Percentiles rank a stretch among this genome's conserved stretches.
phyloP scores from a whole-genome alignment of 2,113 vertebrate species.

The Oncorhynchus nerka region DNA sequence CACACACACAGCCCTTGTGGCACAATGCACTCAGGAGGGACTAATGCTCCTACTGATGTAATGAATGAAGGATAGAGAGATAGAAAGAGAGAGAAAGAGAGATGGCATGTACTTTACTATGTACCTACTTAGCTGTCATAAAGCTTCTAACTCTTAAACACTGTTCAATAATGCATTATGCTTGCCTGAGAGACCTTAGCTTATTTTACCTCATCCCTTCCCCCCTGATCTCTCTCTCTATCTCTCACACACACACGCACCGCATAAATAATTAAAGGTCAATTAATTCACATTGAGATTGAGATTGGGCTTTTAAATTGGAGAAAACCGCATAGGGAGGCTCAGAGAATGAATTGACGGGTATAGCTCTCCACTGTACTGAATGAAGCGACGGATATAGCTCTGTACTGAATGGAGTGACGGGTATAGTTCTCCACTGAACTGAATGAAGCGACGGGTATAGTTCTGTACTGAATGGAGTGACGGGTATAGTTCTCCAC shows the following conservation, averaged over 20 bases:
- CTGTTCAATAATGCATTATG: background rate
- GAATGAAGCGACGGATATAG: background rate
- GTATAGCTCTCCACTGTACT: background rate
- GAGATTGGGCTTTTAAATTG: background rate
- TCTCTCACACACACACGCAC: no score
- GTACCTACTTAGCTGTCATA: background rate
- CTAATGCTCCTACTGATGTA: background rate
- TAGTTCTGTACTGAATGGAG: background rate
- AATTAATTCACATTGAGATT: constrained; percentile 62
- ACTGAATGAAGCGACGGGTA: constrained; percentile 8
- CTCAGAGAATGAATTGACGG: constrained; percentile 7
- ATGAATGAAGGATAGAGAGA: background rate
- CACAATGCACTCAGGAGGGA: constrained; percentile 5
- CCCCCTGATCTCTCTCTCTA: no score
- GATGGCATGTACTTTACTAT: background rate
- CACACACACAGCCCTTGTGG: constrained; percentile 12
- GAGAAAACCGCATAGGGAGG: constrained; percentile 13
- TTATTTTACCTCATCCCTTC: no score
- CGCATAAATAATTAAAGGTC: constrained; percentile 65
- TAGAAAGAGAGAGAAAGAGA: background rate
- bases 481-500: background rate
- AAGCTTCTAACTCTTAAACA: background rate
- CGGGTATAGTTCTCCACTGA: no score
- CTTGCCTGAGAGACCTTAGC: no score
- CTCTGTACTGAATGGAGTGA: no score